These are phyloP conservation scores for Drosophila pachea DNA, from an alignment of 1,140 invertebrate species.

Conservation along the genomic window DNA sequence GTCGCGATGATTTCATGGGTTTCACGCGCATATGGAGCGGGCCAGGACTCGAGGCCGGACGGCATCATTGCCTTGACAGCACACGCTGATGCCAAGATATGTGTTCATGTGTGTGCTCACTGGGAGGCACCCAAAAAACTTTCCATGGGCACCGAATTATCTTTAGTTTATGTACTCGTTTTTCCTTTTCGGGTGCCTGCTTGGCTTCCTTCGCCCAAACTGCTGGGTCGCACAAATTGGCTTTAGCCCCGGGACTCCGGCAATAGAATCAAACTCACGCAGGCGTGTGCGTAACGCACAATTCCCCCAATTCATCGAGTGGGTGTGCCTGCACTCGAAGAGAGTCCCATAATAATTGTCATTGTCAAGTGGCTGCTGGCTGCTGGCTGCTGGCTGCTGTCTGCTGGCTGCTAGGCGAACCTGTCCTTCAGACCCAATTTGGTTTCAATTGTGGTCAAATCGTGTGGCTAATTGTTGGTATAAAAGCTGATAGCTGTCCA, in stretches of 20 bases:
- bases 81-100: too few species aligned
- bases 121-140: too few species aligned
- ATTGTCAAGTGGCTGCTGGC: conserved; percentile 55
- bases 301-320: conserved; percentile 69
- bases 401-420: not conserved
- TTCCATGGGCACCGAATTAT: conserved; percentile 38
- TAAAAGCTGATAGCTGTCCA: conserved; percentile 6
- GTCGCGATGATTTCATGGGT: conserved; percentile 11
- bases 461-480: conserved; percentile 24
- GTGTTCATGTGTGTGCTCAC: too few species aligned
- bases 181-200: conserved; percentile 16
- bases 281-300: conserved; percentile 74
- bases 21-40: conserved; percentile 47
- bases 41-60: conserved; percentile 10
- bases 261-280: conserved; percentile 68
- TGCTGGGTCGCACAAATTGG: conserved; percentile 65
- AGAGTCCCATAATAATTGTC: conserved; percentile 61
- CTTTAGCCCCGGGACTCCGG: conserved; percentile 27
- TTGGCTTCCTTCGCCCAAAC: conserved; percentile 58
- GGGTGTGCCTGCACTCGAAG: conserved; percentile 49
- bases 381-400: not conserved
- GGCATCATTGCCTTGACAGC: conserved; percentile 36
- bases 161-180: conserved; percentile 28
- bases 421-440: conserved; percentile 19
- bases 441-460: conserved; percentile 35